A percentile compares a stretch with the other conserved stretches of the same genome.
Evolutionary conservation across 2,888 invertebrate species (phyloP).

Genomic region (Hypena proboscidalis): DNA sequence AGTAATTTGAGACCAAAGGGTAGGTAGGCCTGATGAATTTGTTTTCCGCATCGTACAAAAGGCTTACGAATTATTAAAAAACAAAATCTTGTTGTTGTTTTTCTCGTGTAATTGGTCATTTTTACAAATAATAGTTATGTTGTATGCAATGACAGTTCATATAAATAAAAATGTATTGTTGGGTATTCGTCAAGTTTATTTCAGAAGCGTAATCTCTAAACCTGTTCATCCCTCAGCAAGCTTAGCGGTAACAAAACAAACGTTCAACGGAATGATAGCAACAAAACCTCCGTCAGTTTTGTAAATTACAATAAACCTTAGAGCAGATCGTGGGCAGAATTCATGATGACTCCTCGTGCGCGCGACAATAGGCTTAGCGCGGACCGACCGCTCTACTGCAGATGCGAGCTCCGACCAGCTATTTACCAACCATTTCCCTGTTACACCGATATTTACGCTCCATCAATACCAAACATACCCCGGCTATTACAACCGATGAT

Average conservation of each 20-base stretch:
- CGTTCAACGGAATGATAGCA: conserved; percentile 67
- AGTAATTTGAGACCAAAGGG: conserved; percentile 59
- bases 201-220: conserved; percentile 48
- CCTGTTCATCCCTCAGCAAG: conserved; percentile 45
- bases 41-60: conserved; percentile 51
- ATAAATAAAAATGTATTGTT: conserved; percentile 13
- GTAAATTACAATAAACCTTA: conserved; percentile 83
- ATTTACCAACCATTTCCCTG: conserved; percentile 63
- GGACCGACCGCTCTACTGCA: conserved; percentile 58
- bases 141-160: neutral
- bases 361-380: conserved; percentile 74
- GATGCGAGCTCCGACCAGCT: conserved; percentile 61
- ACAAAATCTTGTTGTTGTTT: conserved; percentile 33
- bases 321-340: conserved; percentile 77
- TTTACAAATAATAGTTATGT: conserved; percentile 23
- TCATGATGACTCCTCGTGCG: conserved; percentile 66
- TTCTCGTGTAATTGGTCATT: conserved; percentile 19
- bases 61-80: conserved; percentile 36
- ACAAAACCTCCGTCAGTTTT: conserved; percentile 79
- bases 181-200: conserved; percentile 25
- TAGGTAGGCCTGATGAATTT: conserved; percentile 53
- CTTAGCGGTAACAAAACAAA: conserved; percentile 66
- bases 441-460: conserved; percentile 54
- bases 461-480: conserved; percentile 18
- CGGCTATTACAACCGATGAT: conserved; percentile 31